phyloP scores from a whole-genome alignment of 2,797 vertebrate species.

The Gallinago stenura region DNA sequence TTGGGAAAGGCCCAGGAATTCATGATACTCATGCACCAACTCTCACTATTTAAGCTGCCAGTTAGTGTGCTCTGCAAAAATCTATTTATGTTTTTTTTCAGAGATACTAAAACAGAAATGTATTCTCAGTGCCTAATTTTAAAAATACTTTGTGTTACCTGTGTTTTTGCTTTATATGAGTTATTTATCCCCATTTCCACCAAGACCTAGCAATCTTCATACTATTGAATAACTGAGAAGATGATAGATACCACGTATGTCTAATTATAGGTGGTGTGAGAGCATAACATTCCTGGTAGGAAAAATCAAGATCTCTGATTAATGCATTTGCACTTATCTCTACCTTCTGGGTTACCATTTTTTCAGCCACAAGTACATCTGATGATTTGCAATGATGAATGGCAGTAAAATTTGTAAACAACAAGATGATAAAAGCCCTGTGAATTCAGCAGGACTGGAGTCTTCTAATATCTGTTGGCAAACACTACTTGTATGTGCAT shows the following conservation, averaged over 20 bases:
- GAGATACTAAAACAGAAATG: background rate
- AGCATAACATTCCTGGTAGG: background rate
- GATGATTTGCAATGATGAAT: conserved; percentile 25
- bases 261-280: conserved; percentile 24
- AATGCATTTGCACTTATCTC: background rate
- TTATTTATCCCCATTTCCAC: background rate
- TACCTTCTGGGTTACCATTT: conserved; percentile 26
- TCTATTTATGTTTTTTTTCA: background rate
- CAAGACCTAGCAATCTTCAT: background rate
- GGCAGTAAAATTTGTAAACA: conserved; percentile 36
- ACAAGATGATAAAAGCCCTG: background rate
- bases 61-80: background rate
- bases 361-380: conserved; percentile 3
- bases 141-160: background rate
- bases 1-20: background rate
- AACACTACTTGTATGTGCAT: background rate
- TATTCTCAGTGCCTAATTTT: background rate
- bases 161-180: background rate
- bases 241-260: background rate
- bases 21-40: background rate
- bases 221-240: background rate
- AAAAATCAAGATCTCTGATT: conserved; percentile 23
- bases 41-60: background rate
- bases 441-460: background rate
- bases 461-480: conserved; percentile 25